Evolutionary conservation across 1,140 invertebrate genomes (phyloP).

Genomic region (Tenebrio molitor): DNA sequence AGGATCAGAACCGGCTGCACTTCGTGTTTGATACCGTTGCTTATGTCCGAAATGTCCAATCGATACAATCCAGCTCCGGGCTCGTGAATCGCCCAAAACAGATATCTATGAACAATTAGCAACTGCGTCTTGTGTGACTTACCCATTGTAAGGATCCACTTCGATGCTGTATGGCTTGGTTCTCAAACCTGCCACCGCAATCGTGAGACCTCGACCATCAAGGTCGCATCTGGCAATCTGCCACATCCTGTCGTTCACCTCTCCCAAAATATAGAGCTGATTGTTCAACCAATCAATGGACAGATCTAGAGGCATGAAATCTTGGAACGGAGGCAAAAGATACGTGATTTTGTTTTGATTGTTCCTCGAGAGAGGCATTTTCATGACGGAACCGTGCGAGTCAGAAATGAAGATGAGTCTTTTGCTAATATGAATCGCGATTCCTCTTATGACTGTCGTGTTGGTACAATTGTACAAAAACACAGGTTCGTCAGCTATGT

Average conservation of each 20-base stretch:
- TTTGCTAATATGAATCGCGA: constrained; percentile 78
- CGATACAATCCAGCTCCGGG: constrained; percentile 79
- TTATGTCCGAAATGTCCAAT: constrained; percentile 82
- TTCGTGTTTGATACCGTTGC: constrained; percentile 75
- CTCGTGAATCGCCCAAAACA: constrained; percentile 83
- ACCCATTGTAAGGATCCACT: constrained; percentile 94
- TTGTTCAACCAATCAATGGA: constrained; percentile 91
- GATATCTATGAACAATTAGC: constrained; percentile 72
- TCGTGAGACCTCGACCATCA: constrained; percentile 76
- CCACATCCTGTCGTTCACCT: constrained; percentile 72
- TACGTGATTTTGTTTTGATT: constrained; percentile 62
- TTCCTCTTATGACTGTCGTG: constrained; percentile 65
- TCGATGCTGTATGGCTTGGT: constrained; percentile 82
- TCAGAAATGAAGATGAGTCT: constrained; percentile 83
- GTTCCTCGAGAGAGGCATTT: constrained; percentile 66
- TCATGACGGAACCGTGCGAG: constrained; percentile 74
- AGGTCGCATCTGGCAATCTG: constrained; percentile 82
- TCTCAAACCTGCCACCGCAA: constrained; percentile 77
- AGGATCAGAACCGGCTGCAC: constrained; percentile 71
- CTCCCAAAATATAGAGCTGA: constrained; percentile 83
- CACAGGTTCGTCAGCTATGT: constrained; percentile 76
- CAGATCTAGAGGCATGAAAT: constrained; percentile 75
- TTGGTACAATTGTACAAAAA: constrained; percentile 70
- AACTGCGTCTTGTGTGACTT: too few species aligned
- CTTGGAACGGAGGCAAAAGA: constrained; percentile 72